phyloP scores from a whole-genome alignment of 2,888 invertebrate genomes.

The Lasioglossum leucozonium region DNA sequence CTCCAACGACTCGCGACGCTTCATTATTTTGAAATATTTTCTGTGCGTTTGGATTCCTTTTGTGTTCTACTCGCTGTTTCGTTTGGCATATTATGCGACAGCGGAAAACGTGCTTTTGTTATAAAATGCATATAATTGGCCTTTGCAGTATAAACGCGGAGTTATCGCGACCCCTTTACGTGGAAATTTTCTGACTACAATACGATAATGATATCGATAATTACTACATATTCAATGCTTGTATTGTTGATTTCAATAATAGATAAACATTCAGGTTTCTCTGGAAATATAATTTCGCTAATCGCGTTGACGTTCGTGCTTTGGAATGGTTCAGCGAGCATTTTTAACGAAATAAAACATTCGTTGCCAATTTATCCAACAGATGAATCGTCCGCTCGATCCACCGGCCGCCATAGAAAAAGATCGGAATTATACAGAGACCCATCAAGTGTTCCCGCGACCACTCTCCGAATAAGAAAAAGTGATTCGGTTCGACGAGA shows the following conservation, averaged over 20 bases:
- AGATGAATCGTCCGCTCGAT: background rate
- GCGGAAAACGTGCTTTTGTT: background rate
- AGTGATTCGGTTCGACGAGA: background rate
- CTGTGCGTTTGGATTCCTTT: background rate
- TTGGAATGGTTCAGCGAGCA: too few relatives aligned
- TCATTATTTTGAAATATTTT: background rate
- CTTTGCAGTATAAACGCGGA: background rate
- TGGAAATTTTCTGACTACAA: background rate
- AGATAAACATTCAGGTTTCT: background rate
- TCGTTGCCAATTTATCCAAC: constrained; percentile 27
- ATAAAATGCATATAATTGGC: background rate
- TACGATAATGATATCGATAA: background rate
- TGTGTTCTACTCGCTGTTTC: background rate
- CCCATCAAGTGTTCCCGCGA: background rate
- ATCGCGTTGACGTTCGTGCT: too few relatives aligned
- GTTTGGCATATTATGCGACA: background rate
- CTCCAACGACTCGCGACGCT: background rate
- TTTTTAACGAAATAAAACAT: too few relatives aligned
- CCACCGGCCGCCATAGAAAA: background rate
- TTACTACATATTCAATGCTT: background rate
- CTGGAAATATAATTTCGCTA: too few relatives aligned
- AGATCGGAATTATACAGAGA: background rate
- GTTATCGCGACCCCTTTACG: background rate
- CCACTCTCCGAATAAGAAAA: background rate
- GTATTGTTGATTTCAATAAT: background rate